Conservation (phyloP, 2,888 invertebrate genomes). For the Drosophila siamana region DNA sequence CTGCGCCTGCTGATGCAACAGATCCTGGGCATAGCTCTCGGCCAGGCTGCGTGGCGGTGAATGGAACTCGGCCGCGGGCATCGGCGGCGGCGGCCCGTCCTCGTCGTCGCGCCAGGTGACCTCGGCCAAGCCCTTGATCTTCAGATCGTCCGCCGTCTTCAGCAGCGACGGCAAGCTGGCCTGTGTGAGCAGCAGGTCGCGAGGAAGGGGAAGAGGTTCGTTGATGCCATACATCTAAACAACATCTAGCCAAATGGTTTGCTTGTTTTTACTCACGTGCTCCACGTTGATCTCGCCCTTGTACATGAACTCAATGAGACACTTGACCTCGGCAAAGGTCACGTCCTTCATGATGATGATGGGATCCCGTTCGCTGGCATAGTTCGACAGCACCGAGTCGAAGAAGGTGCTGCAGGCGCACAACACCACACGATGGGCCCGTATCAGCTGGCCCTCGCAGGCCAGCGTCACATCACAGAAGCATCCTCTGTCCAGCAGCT, state of each 20-base stretch:
- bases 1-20: slow-evolving; percentile 57
- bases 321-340: slow-evolving; percentile 94
- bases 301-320: slow-evolving; percentile 97
- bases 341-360: slow-evolving; percentile 96
- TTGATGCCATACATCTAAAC: not conserved
- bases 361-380: slow-evolving; percentile 91
- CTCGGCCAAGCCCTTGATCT: slow-evolving; percentile 96
- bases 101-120: slow-evolving; percentile 90
- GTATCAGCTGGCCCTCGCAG: slow-evolving; percentile 92
- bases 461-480: slow-evolving; percentile 96
- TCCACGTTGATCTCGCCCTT: slow-evolving; percentile 98
- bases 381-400: slow-evolving; percentile 92
- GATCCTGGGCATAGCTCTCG: slow-evolving; percentile 69
- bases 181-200: slow-evolving; percentile 85
- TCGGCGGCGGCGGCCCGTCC: slow-evolving; percentile 76
- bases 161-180: slow-evolving; percentile 94
- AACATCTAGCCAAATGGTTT: not conserved
- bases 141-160: slow-evolving; percentile 96
- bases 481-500: slow-evolving; percentile 93
- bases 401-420: slow-evolving; percentile 97
- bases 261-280: slow-evolving; percentile 92
- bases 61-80: slow-evolving; percentile 78
- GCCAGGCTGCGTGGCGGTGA: slow-evolving; percentile 73
- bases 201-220: not conserved
- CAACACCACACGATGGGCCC: slow-evolving; percentile 92